phyloP scores from a whole-genome alignment of 2,797 vertebrate genomes.

The Ptychadena robeensis region DNA sequence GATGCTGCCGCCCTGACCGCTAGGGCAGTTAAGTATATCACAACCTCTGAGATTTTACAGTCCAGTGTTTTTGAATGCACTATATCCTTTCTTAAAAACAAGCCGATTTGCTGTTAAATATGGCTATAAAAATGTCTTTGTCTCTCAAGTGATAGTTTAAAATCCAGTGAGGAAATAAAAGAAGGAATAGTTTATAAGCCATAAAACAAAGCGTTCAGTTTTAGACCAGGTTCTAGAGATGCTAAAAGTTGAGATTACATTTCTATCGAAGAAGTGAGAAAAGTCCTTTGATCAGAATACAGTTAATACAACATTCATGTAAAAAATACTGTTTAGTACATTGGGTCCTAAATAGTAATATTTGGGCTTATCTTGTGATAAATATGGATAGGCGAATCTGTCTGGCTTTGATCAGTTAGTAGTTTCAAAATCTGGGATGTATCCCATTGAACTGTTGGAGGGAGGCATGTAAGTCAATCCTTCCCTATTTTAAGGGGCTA shows the following conservation, averaged over 20 bases:
- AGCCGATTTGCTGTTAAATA: neutral
- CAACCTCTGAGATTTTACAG: neutral
- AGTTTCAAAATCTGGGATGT: neutral
- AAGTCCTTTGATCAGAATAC: neutral
- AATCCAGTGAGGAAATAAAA: neutral
- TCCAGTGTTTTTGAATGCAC: neutral
- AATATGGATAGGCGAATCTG: neutral
- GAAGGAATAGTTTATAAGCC: neutral
- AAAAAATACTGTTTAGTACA: too few species aligned
- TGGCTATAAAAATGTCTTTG: neutral
- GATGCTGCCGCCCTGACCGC: too few species aligned
- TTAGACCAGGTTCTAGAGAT: neutral
- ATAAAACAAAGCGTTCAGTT: neutral
- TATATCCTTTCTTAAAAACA: neutral
- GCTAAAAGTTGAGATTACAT: neutral
- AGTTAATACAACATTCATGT: too few species aligned
- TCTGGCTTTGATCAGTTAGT: neutral
- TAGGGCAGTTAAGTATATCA: neutral
- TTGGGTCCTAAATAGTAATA: neutral
- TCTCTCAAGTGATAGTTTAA: neutral
- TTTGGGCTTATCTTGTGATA: neutral
- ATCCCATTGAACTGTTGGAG: too few species aligned
- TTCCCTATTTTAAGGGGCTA: too few species aligned
- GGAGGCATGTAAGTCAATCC: too few species aligned
- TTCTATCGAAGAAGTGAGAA: neutral